Base-by-base conservation (phyloP, 2,888 invertebrate genomes). In the Coelinius sp. region DNA sequence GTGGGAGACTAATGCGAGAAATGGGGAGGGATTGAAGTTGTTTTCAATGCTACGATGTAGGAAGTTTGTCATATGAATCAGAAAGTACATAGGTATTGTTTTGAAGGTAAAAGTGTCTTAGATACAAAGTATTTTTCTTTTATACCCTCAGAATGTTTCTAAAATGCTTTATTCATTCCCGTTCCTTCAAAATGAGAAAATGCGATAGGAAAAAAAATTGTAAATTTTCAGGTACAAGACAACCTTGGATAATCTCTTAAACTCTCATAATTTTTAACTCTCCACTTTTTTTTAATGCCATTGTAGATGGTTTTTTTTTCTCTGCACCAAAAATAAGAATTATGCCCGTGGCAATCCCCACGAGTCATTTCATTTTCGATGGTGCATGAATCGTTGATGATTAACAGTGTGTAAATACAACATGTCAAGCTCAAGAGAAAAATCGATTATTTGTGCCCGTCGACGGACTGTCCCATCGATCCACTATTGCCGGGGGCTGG, bases 341-440 rank as follows among this genome's bases (percentile, higher is more conserved):
- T 46, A n/a, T 25, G 25, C 17, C 31, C 2, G 49, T 31, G 20
- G 31, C 12, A 17, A 25, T 52, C 20, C 7, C 35, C 17, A 67
- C 25, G 20, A 46, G 49, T 31, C 49, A 38, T 53, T 69, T 20
- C 12, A 69, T 62, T 69, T 69, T 38, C 1, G 53, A 64, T 12
- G 64, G 74, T 73, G 71, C 75, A 73, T 76, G 74, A 77, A 73
- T 73, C 73, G 72, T 73, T 64, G 59, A 64, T 62, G 73, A 73
- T 70, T 73, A 73, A 75, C 73, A 75, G 71, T 68, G 75, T 77
- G 77, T 77, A 77, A 76, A 77, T 75, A 76, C 66, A 64, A 44
- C 71, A 72, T n/a, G 72, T 70, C 64, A 73, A 27, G 52, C 38
- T 56, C 56, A 27, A 14, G 70, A 20, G 64, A 27, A 20, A 64